These are phyloP conservation scores for Myxocyprinus asiaticus DNA, from an alignment of 2,113 vertebrate genomes.

Conservation along the genomic window DNA sequence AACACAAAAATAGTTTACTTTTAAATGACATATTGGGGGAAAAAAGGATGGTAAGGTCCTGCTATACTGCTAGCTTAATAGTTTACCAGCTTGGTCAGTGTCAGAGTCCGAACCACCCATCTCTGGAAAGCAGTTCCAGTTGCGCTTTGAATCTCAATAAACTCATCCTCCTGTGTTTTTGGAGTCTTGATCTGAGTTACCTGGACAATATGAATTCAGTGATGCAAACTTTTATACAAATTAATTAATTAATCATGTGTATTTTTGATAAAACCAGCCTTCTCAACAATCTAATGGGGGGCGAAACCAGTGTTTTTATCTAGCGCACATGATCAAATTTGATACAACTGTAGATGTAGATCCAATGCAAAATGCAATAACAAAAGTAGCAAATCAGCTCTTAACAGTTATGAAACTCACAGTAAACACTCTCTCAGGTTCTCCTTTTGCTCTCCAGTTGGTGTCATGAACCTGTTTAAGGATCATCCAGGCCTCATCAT, in stretches of 20 bases:
- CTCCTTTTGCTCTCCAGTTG: slow-evolving; percentile 92
- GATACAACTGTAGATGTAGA: no score
- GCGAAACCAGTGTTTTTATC: no score
- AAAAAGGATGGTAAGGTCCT: background rate
- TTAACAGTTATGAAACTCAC: slow-evolving; percentile 73
- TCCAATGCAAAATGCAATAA: no score
- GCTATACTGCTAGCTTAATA: background rate
- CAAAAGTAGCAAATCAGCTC: background rate
- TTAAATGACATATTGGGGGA: background rate
- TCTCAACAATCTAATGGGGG: no score
- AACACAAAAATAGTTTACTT: background rate
- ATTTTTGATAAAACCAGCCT: no score
- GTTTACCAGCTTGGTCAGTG: slow-evolving; percentile 86
- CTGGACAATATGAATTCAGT: slow-evolving; percentile 62
- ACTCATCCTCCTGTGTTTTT: slow-evolving; percentile 89
- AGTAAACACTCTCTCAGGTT: slow-evolving; percentile 93
- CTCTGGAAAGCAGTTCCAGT: slow-evolving; percentile 91
- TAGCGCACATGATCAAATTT: no score
- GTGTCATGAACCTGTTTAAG: slow-evolving; percentile 94
- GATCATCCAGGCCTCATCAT: slow-evolving; percentile 98
- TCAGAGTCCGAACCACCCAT: slow-evolving; percentile 85
- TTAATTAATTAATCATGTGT: no score
- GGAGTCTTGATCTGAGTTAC: slow-evolving; percentile 94
- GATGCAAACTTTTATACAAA: background rate
- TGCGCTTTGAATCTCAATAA: slow-evolving; percentile 92